Conservation (phyloP, 2,888 invertebrate genomes). For the Lordiphosa andalusiaca region DNA sequence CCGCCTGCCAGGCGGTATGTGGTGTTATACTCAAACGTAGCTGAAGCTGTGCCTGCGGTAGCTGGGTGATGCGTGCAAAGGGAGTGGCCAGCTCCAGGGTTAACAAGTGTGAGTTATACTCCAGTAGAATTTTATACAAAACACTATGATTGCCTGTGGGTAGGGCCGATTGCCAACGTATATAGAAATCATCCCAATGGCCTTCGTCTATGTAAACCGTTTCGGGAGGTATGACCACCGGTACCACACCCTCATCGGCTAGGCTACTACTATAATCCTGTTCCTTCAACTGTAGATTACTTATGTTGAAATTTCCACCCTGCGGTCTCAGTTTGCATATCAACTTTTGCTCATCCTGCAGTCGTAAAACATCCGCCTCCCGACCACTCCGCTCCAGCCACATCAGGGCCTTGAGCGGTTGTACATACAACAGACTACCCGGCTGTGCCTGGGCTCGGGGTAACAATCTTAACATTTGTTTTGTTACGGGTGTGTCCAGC, state of each 20-base stretch:
- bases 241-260: constrained; percentile 84
- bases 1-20: constrained; percentile 92
- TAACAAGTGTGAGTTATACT: constrained; percentile 40
- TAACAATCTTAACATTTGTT: constrained; percentile 27
- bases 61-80: constrained; percentile 79
- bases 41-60: constrained; percentile 84
- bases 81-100: constrained; percentile 59
- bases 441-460: constrained; percentile 26
- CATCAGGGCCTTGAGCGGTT: constrained; percentile 86
- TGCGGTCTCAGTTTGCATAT: constrained; percentile 80
- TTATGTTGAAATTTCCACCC: constrained; percentile 59
- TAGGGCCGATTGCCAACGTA: constrained; percentile 89
- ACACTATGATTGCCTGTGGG: constrained; percentile 90
- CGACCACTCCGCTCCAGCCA: constrained; percentile 88
- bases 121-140: constrained; percentile 83
- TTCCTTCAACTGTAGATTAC: constrained; percentile 41
- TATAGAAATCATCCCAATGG: constrained; percentile 89
- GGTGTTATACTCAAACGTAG: constrained; percentile 89
- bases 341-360: neutral
- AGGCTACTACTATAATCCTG: constrained; percentile 7
- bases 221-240: constrained; percentile 85
- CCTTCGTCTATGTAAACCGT: constrained; percentile 86
- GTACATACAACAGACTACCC: constrained; percentile 52
- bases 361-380: constrained; percentile 32
- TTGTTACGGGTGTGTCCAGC: neutral